Evolutionary conservation across 2,888 invertebrate species (phyloP), one percentile per base, ranked within the genome.

Genomic region (Spilosoma lubricipeda): DNA sequence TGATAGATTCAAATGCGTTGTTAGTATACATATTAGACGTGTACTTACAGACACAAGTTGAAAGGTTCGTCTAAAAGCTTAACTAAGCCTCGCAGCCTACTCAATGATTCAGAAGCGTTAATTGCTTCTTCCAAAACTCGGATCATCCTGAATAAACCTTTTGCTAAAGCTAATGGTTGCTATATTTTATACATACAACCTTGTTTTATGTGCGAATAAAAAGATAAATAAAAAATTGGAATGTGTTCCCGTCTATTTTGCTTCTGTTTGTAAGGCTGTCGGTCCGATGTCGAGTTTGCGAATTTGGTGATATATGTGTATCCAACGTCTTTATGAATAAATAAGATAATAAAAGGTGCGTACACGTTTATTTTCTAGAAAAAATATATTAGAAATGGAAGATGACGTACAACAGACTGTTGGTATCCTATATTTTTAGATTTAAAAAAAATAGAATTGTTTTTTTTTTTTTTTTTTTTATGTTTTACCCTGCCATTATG

Each of bases 61-160:
- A 86, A 87, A 88, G 87, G 87, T 85, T 85, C 83, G 78, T 78
- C 84, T 80, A 83, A 85, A 86, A 88, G 89, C 89, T 86, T 86
- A 86, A 88, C 88, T 88, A 90, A 90, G 88, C 88, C 85, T 82
- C 81, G 80, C 84, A 76, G 85, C 80, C 89, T 89, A 85, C 88
- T 93, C 82, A 93, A 93, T 93, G 87, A 93, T 93, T 93, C 92
- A 93, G 81, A 83, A 87, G 85, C 88, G 86, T 90, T 93, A 93
- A 93, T 93, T 93, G 90, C 91, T 90, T 87, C 90, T 90, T 90
- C 87, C 88, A 88, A 92, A 93, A 92, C 90, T 89, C 88, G 90
- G 91, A 91, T 92, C 83, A 92, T 88, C 90, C 89, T 82, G 85
- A 84, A 86, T 88, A 90, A 91, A 87, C 85, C 88, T 84, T 85